phyloP scores from a whole-genome alignment of 2,113 vertebrate species.

The Willisornis vidua region DNA sequence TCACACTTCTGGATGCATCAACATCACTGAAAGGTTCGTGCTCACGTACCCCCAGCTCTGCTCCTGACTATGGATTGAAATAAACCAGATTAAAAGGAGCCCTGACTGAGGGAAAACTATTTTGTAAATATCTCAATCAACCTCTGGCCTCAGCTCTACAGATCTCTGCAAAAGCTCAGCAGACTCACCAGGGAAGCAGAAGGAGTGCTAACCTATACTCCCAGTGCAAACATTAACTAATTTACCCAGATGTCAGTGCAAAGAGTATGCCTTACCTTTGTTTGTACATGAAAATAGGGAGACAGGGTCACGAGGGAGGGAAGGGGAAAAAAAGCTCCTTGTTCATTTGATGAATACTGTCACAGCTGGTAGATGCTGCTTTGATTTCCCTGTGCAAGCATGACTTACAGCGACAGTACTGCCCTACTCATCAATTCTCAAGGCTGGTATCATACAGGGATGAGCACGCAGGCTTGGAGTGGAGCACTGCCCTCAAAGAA shows the following conservation, averaged over 20 bases:
- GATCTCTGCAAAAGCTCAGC: neutral
- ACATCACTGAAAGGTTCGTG: neutral
- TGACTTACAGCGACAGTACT: neutral
- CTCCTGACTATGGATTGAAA: neutral
- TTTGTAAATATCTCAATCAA: neutral
- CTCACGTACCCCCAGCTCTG: neutral
- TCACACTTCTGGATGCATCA: neutral
- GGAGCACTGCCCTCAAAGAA: neutral
- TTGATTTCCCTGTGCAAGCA: neutral
- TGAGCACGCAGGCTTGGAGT: fast-evolving
- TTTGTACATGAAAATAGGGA: neutral
- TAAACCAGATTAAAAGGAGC: neutral
- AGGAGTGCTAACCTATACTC: neutral
- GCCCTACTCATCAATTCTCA: neutral
- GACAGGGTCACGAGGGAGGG: neutral
- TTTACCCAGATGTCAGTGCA: neutral
- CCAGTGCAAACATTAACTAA: neutral
- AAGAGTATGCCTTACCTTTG: neutral
- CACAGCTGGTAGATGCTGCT: neutral
- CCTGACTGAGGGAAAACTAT: neutral
- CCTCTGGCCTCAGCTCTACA: neutral
- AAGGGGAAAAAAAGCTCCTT: neutral
- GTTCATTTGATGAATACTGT: neutral
- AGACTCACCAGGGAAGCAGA: neutral
- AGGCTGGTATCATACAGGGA: neutral